These are phyloP conservation scores for Sardina pilchardus DNA, from an alignment of 2,113 vertebrate genomes.

Conservation along the genomic window DNA sequence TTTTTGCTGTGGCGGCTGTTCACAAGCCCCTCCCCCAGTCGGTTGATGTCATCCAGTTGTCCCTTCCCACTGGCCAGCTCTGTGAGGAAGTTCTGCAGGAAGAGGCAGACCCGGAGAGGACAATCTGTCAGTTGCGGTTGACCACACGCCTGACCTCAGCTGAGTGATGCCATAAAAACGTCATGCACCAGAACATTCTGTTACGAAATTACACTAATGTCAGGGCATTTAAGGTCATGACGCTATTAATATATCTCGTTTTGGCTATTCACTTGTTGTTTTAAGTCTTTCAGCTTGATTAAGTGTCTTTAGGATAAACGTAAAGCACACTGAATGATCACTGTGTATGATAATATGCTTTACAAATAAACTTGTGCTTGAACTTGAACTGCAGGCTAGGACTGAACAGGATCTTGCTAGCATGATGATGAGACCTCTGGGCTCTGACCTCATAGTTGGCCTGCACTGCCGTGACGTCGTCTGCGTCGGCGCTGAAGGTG, in stretches of 20 bases:
- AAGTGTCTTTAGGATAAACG: too few species aligned
- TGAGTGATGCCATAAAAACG: not conserved
- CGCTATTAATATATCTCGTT: not conserved
- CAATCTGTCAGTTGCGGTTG: not conserved
- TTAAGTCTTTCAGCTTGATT: too few species aligned
- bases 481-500: slow-evolving; percentile 69
- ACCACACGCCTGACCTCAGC: not conserved
- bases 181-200: not conserved
- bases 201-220: not conserved
- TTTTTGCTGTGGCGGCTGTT: slow-evolving; percentile 70
- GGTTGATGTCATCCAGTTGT: slow-evolving; percentile 75
- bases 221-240: not conserved
- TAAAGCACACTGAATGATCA: too few species aligned
- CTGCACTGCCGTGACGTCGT: slow-evolving; percentile 73
- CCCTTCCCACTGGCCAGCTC: slow-evolving; percentile 80
- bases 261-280: not conserved
- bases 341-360: too few species aligned
- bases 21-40: slow-evolving; percentile 69
- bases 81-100: slow-evolving; percentile 76
- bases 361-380: too few species aligned
- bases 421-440: too few species aligned
- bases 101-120: not conserved
- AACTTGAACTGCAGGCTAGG: too few species aligned
- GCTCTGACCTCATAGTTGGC: slow-evolving; percentile 80
- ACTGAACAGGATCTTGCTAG: too few species aligned